Conservation (phyloP, 2,797 vertebrate genomes). For the Chaunax sp. region DNA sequence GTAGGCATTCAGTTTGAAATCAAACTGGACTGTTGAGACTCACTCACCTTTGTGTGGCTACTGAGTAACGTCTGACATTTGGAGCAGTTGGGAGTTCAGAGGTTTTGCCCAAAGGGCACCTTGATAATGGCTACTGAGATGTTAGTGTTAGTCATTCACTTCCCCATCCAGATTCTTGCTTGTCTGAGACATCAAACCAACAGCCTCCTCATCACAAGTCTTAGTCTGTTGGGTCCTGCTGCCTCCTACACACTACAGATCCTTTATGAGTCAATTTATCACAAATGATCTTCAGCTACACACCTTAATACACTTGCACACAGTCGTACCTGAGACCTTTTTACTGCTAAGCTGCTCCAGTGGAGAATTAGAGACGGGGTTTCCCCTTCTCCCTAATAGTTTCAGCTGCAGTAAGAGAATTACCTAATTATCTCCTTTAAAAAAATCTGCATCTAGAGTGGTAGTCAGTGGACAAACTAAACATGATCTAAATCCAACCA, state of each 20-base stretch:
- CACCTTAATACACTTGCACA: neutral
- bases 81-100: neutral
- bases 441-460: neutral
- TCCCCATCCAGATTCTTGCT: neutral
- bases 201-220: constrained; percentile 1
- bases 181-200: constrained; percentile 16
- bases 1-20: neutral
- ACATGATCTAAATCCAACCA: neutral
- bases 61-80: constrained; percentile 20
- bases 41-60: neutral
- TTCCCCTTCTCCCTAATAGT: neutral
- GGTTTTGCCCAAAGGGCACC: neutral
- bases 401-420: neutral
- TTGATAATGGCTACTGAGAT: neutral
- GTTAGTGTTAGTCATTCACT: constrained; percentile 30
- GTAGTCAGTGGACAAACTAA: no score
- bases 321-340: constrained; percentile 12
- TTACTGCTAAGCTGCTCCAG: constrained; percentile 1
- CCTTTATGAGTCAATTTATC: neutral
- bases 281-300: neutral
- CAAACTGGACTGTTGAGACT: neutral
- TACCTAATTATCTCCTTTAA: neutral
- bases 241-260: constrained; percentile 5
- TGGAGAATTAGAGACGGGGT: neutral
- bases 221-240: neutral